These are phyloP conservation scores for Cephalopholis sonnerati DNA, from an alignment of 2,113 vertebrate species.

Conservation along the genomic window DNA sequence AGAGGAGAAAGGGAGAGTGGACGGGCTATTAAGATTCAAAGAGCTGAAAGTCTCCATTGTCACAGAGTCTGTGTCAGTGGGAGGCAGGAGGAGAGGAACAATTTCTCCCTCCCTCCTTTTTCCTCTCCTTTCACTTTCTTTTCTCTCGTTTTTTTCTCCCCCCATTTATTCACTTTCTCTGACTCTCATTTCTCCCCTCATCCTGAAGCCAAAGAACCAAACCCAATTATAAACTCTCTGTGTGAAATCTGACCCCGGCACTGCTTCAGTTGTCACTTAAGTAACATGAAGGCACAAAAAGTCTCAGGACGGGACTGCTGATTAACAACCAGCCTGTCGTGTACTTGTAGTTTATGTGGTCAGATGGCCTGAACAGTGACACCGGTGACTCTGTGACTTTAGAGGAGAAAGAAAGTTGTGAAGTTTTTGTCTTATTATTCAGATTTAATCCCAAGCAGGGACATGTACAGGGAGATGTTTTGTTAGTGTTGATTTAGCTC, in stretches of 20 bases:
- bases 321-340: constrained; percentile 58
- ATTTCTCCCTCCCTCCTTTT: constrained; percentile 13
- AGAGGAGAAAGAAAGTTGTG: not conserved
- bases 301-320: constrained; percentile 36
- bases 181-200: not conserved
- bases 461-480: not conserved
- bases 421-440: not conserved
- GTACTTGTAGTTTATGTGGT: constrained; percentile 5
- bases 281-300: constrained; percentile 42
- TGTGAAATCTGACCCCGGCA: constrained; percentile 43
- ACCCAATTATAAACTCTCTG: constrained; percentile 56
- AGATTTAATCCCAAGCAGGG: not conserved
- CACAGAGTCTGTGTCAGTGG: constrained; percentile 54
- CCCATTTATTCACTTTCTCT: constrained; percentile 18
- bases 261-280: constrained; percentile 48
- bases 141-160: not conserved
- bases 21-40: constrained; percentile 63
- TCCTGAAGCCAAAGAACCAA: constrained; percentile 47
- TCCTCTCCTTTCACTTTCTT: constrained; percentile 2
- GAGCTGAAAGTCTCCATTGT: constrained; percentile 61
- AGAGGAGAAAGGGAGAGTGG: constrained; percentile 49
- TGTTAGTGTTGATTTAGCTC: not conserved
- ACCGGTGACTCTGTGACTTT: constrained; percentile 12
- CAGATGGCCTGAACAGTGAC: constrained; percentile 46
- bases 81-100: constrained; percentile 46